Base-by-base conservation (phyloP, 2,888 invertebrate species). In the Quadroppia sp. region DNA sequence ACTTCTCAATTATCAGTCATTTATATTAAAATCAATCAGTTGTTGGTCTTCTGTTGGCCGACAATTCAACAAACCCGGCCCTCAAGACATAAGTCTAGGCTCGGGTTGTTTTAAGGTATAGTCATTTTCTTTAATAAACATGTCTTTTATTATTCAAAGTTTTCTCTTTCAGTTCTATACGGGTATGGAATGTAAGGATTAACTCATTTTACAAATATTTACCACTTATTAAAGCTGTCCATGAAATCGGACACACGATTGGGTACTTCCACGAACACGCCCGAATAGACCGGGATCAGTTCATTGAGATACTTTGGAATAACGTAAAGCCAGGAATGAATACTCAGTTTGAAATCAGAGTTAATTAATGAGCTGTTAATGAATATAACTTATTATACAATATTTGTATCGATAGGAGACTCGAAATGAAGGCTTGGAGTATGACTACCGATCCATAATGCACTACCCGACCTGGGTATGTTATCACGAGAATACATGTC, bases 171-270 rank as follows among this genome's bases (percentile, higher is more conserved):
- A 69, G 69, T 69, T 69, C 25, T 69, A 69, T 11, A 69, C 69
- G 1, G 61, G 61, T 64, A 64, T 30, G 25, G 28, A 17, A 2
- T 23, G 17, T n/a, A 64, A 64, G 1, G 20, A 1, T 36, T 1
- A 36, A 17, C 3, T n/a, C 9, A n/a, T 64, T 32, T 30, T 20
- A 32, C 20, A 64, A 36, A 7, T 36, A 45, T 15, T 15, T 45
- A 15, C 15, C 6, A 64, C 7, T 15, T 13, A 36, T 20, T n/a
- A 75, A 75, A 32, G 74, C 77, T 11, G 70, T 75, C 0, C 77
- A 77, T 36, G 77, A 77, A 61, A 74, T 77, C n/a, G 77, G 77
- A 13, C 77, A 77, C 64, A 76, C 77, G 0, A 74, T 77, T 28
- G 77, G 77, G 13, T 74, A 77, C 32, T 77, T 59, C 42, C 77